phyloP scores from a whole-genome alignment of 2,797 vertebrate genomes.

The Lagorchestes hirsutus region DNA sequence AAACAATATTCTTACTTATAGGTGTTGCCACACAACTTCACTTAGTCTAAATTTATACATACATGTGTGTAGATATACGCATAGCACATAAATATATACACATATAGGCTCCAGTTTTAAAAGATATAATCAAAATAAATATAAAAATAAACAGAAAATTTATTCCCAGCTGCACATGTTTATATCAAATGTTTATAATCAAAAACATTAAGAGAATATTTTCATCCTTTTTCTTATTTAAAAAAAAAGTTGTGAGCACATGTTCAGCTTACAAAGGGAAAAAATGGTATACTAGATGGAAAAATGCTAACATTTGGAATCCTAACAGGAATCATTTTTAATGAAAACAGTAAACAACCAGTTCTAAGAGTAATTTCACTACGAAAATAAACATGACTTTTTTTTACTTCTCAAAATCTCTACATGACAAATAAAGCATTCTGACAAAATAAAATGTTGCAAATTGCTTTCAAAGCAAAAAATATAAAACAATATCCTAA shows the following conservation, averaged over 20 bases:
- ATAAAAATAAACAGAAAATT: not conserved
- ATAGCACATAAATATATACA: not conserved
- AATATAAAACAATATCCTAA: not conserved
- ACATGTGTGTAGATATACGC: not conserved
- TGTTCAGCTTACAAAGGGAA: not conserved
- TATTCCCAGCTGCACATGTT: not conserved
- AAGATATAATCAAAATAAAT: not conserved
- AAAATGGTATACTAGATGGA: not conserved
- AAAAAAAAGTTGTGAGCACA: not conserved
- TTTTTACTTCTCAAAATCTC: not conserved
- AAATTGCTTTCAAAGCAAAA: not conserved
- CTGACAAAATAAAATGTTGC: not conserved
- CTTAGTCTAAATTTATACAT: not conserved
- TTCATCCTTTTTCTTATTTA: not conserved
- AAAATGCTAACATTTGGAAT: not conserved
- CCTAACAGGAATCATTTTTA: not conserved
- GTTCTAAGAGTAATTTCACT: not conserved
- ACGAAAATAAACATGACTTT: not conserved
- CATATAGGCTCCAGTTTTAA: not conserved
- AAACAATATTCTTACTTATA: not conserved
- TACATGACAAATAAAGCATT: not conserved
- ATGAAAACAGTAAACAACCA: not conserved
- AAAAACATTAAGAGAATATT: not conserved
- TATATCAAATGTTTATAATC: not conserved
- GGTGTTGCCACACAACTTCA: not conserved